Percentiles rank a stretch among this genome's conserved stretches.
Conservation (phyloP, 2,797 vertebrate genomes). For the Liasis olivaceus region DNA sequence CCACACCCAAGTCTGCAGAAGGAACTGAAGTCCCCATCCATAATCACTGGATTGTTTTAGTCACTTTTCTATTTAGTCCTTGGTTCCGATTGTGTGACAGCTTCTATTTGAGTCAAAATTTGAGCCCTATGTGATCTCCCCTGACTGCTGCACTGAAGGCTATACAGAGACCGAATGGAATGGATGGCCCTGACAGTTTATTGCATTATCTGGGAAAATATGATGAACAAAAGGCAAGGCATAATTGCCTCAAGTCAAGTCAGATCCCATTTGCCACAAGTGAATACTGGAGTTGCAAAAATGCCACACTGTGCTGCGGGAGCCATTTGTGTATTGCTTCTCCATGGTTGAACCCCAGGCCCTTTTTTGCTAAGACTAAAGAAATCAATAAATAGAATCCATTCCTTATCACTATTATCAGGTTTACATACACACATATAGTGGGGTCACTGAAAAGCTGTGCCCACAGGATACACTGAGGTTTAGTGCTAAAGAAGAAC, state of each 20-base stretch:
- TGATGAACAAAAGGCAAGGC: background rate
- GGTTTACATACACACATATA: background rate
- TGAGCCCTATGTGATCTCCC: background rate
- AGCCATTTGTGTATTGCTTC: background rate
- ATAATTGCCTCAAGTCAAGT: background rate
- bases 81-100: background rate
- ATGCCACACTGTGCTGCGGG: fast-evolving
- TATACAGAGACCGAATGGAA: background rate
- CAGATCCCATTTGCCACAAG: background rate
- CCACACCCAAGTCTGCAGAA: background rate
- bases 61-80: conserved; percentile 32
- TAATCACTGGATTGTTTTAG: conserved; percentile 29
- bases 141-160: background rate
- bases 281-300: background rate
- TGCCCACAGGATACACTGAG: background rate
- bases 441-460: too few relatives aligned
- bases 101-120: conserved; percentile 7
- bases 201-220: background rate
- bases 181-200: background rate
- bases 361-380: background rate
- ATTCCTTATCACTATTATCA: background rate
- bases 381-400: background rate
- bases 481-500: background rate
- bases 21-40: conserved; percentile 15
- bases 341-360: background rate